Conservation (phyloP, 2,888 invertebrate species). For the Holacanthella duospinosa region DNA sequence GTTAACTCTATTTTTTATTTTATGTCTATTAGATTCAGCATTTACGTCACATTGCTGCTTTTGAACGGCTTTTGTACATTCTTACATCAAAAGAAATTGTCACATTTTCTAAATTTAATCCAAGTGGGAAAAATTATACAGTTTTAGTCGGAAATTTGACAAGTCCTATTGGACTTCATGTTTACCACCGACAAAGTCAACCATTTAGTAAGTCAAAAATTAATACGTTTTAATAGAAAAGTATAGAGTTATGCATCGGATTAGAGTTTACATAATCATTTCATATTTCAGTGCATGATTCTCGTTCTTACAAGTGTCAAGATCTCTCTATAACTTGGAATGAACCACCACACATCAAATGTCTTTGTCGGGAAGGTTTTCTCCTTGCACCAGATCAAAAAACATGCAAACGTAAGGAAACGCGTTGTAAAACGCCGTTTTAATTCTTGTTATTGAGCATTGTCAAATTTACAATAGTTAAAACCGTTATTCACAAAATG, state of each 20-base stretch:
- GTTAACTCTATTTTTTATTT: slow-evolving; percentile 3
- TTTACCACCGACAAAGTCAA: slow-evolving; percentile 67
- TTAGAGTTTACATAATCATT: not conserved
- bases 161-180: slow-evolving; percentile 55
- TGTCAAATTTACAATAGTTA: too few relatives aligned
- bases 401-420: slow-evolving; percentile 55
- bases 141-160: slow-evolving; percentile 47
- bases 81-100: slow-evolving; percentile 59
- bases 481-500: too few relatives aligned
- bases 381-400: slow-evolving; percentile 43
- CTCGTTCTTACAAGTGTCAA: slow-evolving; percentile 12
- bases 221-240: too few relatives aligned
- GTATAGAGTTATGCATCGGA: not conserved
- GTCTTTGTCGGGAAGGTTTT: slow-evolving; percentile 41
- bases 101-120: slow-evolving; percentile 54
- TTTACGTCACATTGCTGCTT: slow-evolving; percentile 59
- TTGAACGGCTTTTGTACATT: slow-evolving; percentile 62
- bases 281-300: too few relatives aligned
- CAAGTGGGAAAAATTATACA: slow-evolving; percentile 45
- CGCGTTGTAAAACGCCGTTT: too few relatives aligned
- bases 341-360: slow-evolving; percentile 50
- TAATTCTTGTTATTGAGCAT: not conserved
- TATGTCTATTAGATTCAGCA: slow-evolving; percentile 50
- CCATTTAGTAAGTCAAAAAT: slow-evolving; percentile 57
- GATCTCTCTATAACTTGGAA: slow-evolving; percentile 22